These are phyloP conservation scores for Rhabdornis inornatus DNA, from an alignment of 2,113 vertebrate species.

Conservation along the genomic window DNA sequence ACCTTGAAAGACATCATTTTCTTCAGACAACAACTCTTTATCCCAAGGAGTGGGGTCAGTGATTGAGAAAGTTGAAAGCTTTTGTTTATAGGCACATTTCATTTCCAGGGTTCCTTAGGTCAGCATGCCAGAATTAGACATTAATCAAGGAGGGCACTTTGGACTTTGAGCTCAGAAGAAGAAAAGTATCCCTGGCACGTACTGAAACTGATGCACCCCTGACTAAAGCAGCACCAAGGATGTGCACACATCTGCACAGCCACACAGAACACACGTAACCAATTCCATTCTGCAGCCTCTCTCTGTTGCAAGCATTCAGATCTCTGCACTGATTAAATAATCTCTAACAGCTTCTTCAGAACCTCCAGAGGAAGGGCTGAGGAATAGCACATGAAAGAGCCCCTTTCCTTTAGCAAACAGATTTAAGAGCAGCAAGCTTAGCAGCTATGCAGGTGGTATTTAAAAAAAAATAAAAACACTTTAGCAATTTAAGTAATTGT, in stretches of 20 bases:
- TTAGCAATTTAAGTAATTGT: background rate
- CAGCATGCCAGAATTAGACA: background rate
- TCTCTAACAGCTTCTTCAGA: background rate
- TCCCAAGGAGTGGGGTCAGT: background rate
- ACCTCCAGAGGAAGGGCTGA: background rate
- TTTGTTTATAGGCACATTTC: background rate
- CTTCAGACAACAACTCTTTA: background rate
- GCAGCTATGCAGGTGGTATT: background rate
- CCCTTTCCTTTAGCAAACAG: background rate
- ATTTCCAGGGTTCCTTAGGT: background rate
- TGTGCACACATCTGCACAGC: background rate
- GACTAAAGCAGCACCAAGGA: background rate
- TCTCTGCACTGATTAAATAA: background rate
- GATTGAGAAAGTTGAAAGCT: background rate
- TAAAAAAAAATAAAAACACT: background rate
- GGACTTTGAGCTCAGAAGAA: background rate
- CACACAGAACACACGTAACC: background rate
- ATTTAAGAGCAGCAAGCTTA: background rate
- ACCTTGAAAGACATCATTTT: background rate
- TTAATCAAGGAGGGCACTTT: background rate
- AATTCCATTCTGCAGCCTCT: background rate
- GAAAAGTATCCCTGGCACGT: background rate
- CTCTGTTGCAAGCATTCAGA: background rate
- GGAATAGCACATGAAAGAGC: background rate
- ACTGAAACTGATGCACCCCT: background rate